phyloP scores from a whole-genome alignment of 1,140 invertebrate genomes.

The Calycopis cecrops region DNA sequence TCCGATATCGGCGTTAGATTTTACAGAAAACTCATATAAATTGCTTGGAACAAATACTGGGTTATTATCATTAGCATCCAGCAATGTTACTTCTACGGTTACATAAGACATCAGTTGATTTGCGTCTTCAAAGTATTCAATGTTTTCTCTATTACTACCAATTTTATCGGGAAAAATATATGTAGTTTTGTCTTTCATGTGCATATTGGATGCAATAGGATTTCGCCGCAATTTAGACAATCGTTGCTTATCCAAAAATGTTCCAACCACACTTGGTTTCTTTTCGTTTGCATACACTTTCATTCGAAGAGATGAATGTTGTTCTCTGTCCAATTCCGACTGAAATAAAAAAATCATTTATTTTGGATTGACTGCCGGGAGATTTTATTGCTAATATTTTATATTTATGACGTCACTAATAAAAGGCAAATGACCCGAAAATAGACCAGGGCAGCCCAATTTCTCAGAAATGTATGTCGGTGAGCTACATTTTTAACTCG shows the following conservation, averaged over 20 bases:
- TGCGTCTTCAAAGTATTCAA: constrained; percentile 55
- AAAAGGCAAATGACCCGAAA: too few species aligned
- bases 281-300: constrained; percentile 86
- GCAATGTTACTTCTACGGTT: constrained; percentile 85
- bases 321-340: constrained; percentile 86
- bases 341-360: constrained; percentile 57
- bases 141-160: constrained; percentile 56
- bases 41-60: constrained; percentile 89
- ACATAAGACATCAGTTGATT: constrained; percentile 78
- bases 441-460: too few species aligned
- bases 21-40: constrained; percentile 85
- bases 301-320: constrained; percentile 80
- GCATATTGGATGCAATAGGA: constrained; percentile 28
- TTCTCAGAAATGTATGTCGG: too few species aligned
- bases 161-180: constrained; percentile 71
- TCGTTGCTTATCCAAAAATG: constrained; percentile 52
- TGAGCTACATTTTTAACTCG: too few species aligned
- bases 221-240: constrained; percentile 55
- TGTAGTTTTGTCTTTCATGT: constrained; percentile 57
- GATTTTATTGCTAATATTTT: too few species aligned
- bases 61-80: constrained; percentile 92
- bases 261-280: constrained; percentile 76
- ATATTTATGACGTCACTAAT: too few species aligned
- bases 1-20: constrained; percentile 79
- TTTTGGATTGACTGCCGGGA: not conserved